Conservation (phyloP, 2,888 invertebrate species). For the Pilophorus perplexus region DNA sequence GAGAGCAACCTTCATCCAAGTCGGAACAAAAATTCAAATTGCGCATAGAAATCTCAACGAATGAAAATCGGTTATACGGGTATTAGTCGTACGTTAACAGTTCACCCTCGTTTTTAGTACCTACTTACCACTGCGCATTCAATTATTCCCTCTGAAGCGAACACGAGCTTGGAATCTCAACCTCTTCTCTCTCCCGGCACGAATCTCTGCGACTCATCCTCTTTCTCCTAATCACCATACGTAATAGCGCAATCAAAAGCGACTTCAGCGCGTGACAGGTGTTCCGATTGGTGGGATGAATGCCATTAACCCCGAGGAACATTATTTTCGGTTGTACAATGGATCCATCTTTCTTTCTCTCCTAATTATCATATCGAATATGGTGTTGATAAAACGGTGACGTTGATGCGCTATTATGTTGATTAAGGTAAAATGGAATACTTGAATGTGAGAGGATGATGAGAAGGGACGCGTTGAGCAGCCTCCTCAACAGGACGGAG, state of each 20-base stretch:
- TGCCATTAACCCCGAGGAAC: constrained; percentile 27
- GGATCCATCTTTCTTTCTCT: constrained; percentile 20
- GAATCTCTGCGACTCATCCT: constrained; percentile 26
- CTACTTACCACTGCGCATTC: too few species aligned
- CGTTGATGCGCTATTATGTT: constrained; percentile 27
- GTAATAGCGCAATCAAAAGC: constrained; percentile 32
- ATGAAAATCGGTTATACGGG: too few species aligned
- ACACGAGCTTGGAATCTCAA: too few species aligned
- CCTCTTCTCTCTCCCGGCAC: too few species aligned
- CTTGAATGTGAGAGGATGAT: background rate
- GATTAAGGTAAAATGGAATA: background rate
- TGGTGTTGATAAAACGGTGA: constrained; percentile 34
- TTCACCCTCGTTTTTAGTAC: too few species aligned
- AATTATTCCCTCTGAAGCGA: too few species aligned
- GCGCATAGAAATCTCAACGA: too few species aligned
- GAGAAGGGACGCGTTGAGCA: background rate
- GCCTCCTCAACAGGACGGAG: too few species aligned
- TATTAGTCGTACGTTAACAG: too few species aligned
- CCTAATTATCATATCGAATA: constrained; percentile 35
- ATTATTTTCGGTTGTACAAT: background rate
- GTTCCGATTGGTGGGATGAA: constrained; percentile 23
- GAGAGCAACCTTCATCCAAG: too few species aligned
- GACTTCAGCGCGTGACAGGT: constrained; percentile 19
- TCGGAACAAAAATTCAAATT: too few species aligned
- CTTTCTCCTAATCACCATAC: constrained; percentile 36